A percentile compares a stretch with the other conserved stretches of the same genome.
Conservation (phyloP, 2,888 invertebrate species). For the Gryllus longicercus region DNA sequence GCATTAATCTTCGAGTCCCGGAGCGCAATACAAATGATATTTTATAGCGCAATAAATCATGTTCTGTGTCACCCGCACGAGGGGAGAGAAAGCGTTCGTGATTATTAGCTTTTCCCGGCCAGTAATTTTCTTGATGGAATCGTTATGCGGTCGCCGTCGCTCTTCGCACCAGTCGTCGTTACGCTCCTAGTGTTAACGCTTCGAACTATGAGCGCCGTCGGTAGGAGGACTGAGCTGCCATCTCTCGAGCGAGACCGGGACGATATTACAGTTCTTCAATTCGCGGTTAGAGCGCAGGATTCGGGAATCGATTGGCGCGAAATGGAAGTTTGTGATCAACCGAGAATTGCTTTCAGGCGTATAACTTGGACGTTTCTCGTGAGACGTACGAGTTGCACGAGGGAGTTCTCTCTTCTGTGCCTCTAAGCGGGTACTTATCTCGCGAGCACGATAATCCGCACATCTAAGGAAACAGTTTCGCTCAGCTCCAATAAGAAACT, state of each 20-base stretch:
- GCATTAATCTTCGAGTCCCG: conserved; percentile 46
- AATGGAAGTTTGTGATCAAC: background rate
- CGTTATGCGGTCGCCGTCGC: conserved; percentile 29
- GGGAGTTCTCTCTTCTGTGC: too few relatives aligned
- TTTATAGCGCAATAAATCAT: conserved; percentile 50
- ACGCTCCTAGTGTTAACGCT: background rate
- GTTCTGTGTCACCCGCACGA: conserved; percentile 42
- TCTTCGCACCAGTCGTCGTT: background rate
- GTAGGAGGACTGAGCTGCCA: background rate
- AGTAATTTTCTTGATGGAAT: conserved; percentile 38
- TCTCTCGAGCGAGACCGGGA: background rate
- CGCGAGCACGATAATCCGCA: too few relatives aligned
- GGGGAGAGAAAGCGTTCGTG: conserved; percentile 32
- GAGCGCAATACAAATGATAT: conserved; percentile 51
- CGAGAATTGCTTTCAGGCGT: background rate
- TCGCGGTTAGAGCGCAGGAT: background rate
- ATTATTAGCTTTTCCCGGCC: conserved; percentile 37
- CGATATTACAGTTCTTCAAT: background rate
- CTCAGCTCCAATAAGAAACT: too few relatives aligned
- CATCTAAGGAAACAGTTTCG: too few relatives aligned
- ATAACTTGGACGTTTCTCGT: too few relatives aligned
- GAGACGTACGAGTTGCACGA: too few relatives aligned
- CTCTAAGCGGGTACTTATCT: too few relatives aligned
- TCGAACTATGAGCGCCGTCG: background rate
- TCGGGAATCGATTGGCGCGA: background rate